phyloP scores from a whole-genome alignment of 2,113 vertebrate species.

The Anoura caudifer region DNA sequence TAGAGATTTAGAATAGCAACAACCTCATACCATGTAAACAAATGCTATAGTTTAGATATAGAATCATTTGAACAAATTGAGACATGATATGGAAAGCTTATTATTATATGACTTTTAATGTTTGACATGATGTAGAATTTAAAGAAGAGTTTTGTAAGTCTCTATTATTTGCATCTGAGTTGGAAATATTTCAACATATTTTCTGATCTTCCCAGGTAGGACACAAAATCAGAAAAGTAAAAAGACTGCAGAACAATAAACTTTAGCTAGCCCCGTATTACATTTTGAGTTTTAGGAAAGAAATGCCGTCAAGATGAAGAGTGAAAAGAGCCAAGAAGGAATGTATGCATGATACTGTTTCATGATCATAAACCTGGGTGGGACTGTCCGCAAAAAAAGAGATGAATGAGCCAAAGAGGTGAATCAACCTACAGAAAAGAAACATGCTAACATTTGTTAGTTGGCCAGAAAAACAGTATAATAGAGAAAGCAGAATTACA shows the following conservation, averaged over 20 bases:
- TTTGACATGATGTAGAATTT: neutral
- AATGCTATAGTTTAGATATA: neutral
- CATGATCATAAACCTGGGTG: neutral
- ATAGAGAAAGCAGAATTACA: neutral
- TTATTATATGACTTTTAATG: neutral
- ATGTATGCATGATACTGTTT: neutral
- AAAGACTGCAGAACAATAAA: neutral
- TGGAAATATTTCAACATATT: neutral
- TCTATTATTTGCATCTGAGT: neutral
- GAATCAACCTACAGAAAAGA: neutral
- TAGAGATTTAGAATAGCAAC: neutral
- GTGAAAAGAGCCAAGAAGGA: neutral
- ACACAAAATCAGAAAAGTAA: neutral
- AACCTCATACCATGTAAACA: neutral
- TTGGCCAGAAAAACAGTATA: neutral
- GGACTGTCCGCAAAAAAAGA: neutral
- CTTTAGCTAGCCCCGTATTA: neutral
- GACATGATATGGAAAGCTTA: neutral
- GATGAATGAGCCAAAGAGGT: neutral
- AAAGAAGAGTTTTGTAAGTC: neutral
- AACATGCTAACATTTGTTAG: neutral
- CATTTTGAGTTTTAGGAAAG: neutral
- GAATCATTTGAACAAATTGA: neutral
- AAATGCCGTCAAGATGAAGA: neutral
- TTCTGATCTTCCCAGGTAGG: neutral